phyloP scores from a whole-genome alignment of 2,113 vertebrate genomes.

The Butorides virescens region DNA sequence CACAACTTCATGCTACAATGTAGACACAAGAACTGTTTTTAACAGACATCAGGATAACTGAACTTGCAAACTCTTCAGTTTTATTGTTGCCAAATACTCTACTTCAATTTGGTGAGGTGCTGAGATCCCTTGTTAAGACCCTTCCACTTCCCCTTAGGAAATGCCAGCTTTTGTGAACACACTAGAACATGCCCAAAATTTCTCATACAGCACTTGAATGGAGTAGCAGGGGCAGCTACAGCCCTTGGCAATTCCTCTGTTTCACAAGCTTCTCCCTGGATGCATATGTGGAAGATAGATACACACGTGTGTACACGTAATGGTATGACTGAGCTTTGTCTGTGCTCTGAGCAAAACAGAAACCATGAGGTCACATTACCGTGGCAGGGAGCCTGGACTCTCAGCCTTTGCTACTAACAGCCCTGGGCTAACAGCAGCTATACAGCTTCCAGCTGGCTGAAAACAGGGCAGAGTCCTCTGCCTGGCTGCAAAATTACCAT shows the following conservation, averaged over 20 bases:
- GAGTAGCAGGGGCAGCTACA: neutral
- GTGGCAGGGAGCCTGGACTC: neutral
- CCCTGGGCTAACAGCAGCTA: neutral
- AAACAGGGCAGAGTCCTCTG: neutral
- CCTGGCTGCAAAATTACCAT: neutral
- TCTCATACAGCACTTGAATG: neutral
- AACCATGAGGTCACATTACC: neutral
- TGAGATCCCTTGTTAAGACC: neutral
- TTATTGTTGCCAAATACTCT: neutral
- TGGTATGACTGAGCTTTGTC: neutral
- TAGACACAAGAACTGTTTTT: neutral
- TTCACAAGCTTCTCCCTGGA: neutral
- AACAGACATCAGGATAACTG: neutral
- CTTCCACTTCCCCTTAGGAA: neutral
- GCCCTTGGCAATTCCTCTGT: neutral
- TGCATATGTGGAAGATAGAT: rapidly evolving
- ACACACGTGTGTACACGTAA: neutral
- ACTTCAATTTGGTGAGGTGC: neutral
- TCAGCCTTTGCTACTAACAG: neutral
- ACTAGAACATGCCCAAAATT: neutral
- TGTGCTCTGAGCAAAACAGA: neutral
- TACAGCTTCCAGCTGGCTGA: neutral
- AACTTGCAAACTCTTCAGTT: neutral
- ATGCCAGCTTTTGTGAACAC: neutral
- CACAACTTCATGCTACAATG: neutral